Conservation (phyloP, 1,140 invertebrate species). For the Drosophila bocqueti region DNA sequence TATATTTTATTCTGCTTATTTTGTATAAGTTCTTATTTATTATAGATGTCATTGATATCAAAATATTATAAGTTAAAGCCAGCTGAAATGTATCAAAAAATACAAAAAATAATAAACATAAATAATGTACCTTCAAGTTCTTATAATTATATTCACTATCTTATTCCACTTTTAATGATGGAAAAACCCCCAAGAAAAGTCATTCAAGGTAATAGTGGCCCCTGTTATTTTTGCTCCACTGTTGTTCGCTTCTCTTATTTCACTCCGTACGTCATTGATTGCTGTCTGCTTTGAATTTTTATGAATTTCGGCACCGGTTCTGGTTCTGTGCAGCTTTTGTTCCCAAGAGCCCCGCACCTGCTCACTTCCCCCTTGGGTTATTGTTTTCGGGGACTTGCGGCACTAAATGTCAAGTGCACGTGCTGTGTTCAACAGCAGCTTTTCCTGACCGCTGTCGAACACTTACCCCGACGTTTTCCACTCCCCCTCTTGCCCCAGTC, state of each 20-base stretch:
- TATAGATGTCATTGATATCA: not conserved
- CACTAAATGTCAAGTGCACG: conserved; percentile 81
- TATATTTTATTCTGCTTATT: not conserved
- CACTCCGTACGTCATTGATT: conserved; percentile 61
- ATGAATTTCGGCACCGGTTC: conserved; percentile 48
- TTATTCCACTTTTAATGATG: not conserved
- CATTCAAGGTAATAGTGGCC: not conserved
- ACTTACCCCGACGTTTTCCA: not conserved
- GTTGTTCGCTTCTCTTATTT: conserved; percentile 16
- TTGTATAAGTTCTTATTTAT: not conserved
- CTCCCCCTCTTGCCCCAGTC: not conserved
- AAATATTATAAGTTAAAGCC: not conserved
- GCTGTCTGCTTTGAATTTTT: conserved; percentile 72
- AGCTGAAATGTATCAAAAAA: not conserved
- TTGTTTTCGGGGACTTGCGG: conserved; percentile 58
- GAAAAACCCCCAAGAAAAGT: not conserved
- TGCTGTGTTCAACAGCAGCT: conserved; percentile 56
- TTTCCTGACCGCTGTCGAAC: conserved; percentile 42
- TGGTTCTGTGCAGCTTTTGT: not conserved
- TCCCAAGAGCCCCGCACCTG: conserved; percentile 18
- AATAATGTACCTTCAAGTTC: not conserved
- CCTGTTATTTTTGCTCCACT: not conserved
- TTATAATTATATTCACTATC: not conserved
- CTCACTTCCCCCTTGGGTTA: conserved; percentile 26
- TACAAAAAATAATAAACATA: not conserved